These are phyloP conservation scores for Leptinotarsa peninsularis DNA, from an alignment of 2,888 invertebrate species.

Conservation along the genomic window DNA sequence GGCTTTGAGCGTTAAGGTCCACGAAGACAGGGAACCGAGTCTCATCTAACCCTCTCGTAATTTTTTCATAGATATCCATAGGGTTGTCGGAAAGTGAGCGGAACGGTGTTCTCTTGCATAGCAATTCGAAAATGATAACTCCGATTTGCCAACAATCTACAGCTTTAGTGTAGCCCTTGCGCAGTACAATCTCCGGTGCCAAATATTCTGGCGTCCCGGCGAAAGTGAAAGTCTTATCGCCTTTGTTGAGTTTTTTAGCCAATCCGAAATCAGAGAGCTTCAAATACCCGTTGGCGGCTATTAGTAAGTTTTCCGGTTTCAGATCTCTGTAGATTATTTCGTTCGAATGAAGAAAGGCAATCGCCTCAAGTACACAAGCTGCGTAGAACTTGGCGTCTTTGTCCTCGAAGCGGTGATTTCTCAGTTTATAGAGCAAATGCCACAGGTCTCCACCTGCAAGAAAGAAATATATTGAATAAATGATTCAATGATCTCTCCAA, in stretches of 20 bases:
- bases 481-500: too few relatives aligned
- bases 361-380: constrained; percentile 88
- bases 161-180: constrained; percentile 83
- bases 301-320: constrained; percentile 92
- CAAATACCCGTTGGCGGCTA: constrained; percentile 85
- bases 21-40: constrained; percentile 78
- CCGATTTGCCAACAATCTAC: constrained; percentile 95
- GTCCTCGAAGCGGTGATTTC: constrained; percentile 73
- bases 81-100: constrained; percentile 76
- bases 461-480: neutral
- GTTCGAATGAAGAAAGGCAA: constrained; percentile 86
- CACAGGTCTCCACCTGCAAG: constrained; percentile 84
- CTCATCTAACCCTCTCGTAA: constrained; percentile 71
- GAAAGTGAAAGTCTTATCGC: constrained; percentile 90
- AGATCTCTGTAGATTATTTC: constrained; percentile 88
- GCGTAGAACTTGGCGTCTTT: constrained; percentile 85
- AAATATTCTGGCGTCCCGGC: constrained; percentile 93
- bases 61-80: constrained; percentile 91
- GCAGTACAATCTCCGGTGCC: constrained; percentile 88
- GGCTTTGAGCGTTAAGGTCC: constrained; percentile 79
- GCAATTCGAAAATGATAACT: constrained; percentile 85
- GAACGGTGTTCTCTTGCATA: constrained; percentile 90
- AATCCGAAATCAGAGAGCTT: constrained; percentile 97
- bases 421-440: constrained; percentile 87
- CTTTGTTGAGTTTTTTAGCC: constrained; percentile 80